These are phyloP conservation scores for Scomber colias DNA, from an alignment of 2,113 vertebrate genomes.

Conservation along the genomic window DNA sequence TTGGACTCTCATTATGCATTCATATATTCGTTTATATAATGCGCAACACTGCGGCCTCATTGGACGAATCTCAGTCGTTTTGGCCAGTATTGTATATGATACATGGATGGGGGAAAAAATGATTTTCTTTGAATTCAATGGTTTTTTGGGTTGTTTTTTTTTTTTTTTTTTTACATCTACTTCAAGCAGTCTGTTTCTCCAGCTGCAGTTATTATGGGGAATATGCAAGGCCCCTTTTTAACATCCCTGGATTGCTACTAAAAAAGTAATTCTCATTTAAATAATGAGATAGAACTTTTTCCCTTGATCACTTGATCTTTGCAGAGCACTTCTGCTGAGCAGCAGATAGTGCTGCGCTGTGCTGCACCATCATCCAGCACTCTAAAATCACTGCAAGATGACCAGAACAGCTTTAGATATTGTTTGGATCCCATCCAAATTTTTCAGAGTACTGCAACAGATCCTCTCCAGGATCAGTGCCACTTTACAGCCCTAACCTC, in stretches of 20 bases:
- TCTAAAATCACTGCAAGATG: conserved; percentile 60
- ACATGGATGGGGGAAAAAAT: conserved; percentile 37
- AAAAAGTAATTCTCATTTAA: conserved; percentile 70
- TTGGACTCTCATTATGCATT: conserved; percentile 75
- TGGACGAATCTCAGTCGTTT: conserved; percentile 61
- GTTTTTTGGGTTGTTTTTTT: background rate
- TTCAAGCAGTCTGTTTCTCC: conserved; percentile 40
- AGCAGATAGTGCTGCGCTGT: conserved; percentile 35
- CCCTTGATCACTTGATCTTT: conserved; percentile 65
- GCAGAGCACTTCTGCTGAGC: conserved; percentile 53
- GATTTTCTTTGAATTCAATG: conserved; percentile 35
- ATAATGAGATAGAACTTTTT: conserved; percentile 66
- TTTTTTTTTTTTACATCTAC: conserved; percentile 14
- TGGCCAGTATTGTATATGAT: conserved; percentile 53
- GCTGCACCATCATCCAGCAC: conserved; percentile 23
- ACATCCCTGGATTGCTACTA: conserved; percentile 47
- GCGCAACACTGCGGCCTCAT: conserved; percentile 62
- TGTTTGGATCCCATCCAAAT: conserved; percentile 57
- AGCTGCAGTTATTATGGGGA: conserved; percentile 40
- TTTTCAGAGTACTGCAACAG: conserved; percentile 36
- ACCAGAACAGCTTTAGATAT: conserved; percentile 36
- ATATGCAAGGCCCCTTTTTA: conserved; percentile 49
- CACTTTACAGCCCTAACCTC: conserved; percentile 35
- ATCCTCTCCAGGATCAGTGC: conserved; percentile 34
- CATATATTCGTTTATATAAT: conserved; percentile 76